Evolutionary conservation across 2,888 invertebrate genomes (phyloP).

Genomic region (Adineta ricciae): DNA sequence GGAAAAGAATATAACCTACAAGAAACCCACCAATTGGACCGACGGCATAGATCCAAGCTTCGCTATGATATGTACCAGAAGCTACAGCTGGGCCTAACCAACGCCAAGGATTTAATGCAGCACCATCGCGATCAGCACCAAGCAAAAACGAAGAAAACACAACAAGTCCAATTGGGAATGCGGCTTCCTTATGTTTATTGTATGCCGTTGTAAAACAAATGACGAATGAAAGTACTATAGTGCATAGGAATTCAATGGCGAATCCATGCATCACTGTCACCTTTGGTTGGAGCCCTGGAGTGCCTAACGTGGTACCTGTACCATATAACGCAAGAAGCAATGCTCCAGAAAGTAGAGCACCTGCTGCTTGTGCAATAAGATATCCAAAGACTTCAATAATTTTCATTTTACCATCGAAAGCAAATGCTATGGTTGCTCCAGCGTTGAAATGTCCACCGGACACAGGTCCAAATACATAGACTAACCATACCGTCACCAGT

Average conservation of each 20-base stretch:
- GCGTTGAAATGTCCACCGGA: slow-evolving; percentile 20
- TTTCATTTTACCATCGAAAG: slow-evolving; percentile 4
- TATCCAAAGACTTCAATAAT: background rate
- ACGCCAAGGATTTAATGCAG: slow-evolving; percentile 15
- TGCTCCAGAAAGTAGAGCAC: background rate
- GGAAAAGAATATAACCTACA: background rate
- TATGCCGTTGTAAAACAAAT: background rate
- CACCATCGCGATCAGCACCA: slow-evolving; percentile 13
- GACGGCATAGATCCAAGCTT: background rate
- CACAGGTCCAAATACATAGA: background rate
- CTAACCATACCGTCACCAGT: background rate
- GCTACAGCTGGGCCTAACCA: slow-evolving; percentile 4
- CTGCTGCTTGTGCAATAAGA: background rate
- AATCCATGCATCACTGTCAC: background rate
- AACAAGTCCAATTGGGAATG: background rate
- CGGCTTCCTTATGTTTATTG: slow-evolving; percentile 9
- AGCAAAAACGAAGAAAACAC: background rate
- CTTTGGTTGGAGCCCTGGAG: background rate
- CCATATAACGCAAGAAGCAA: background rate
- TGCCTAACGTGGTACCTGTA: background rate
- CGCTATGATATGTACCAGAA: background rate
- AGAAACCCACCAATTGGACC: background rate
- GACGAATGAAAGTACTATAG: background rate
- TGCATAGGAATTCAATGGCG: background rate
- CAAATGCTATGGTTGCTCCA: slow-evolving; percentile 6